Percentiles rank a stretch among this genome's conserved stretches.
Conservation (phyloP, 2,113 vertebrate species). For the Lonchura striata region DNA sequence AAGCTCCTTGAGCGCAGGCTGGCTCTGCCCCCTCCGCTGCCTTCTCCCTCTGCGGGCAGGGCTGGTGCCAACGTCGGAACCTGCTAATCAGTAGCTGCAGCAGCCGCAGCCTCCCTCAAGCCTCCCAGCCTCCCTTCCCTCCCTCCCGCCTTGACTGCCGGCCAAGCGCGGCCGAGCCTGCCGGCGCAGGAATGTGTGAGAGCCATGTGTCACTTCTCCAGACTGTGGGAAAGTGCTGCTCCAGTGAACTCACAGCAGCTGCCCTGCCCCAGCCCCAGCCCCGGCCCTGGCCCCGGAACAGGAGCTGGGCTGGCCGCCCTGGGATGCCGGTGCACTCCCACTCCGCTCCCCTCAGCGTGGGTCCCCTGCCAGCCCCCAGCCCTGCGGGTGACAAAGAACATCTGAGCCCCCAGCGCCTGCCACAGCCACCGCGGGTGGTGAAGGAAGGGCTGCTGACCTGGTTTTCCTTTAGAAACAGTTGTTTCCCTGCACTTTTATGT, state of each 20-base stretch:
- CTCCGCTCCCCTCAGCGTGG: slow-evolving; percentile 62
- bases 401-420: slow-evolving; percentile 12
- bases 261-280: slow-evolving; percentile 76
- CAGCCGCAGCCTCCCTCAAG: slow-evolving; percentile 38
- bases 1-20: neutral
- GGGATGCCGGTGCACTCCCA: slow-evolving; percentile 78
- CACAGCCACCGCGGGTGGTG: neutral
- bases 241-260: slow-evolving; percentile 89
- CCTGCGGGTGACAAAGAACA: slow-evolving; percentile 46
- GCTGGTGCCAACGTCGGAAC: slow-evolving; percentile 81
- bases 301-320: slow-evolving; percentile 78
- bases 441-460: neutral
- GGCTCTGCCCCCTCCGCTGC: slow-evolving; percentile 56
- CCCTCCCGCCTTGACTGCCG: slow-evolving; percentile 71
- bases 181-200: slow-evolving; percentile 94
- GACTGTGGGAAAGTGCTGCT: slow-evolving; percentile 99
- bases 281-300: slow-evolving; percentile 29
- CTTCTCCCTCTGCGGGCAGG: slow-evolving; percentile 59
- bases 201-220: slow-evolving; percentile 97
- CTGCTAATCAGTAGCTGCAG: slow-evolving; percentile 73
- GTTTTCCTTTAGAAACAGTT: neutral
- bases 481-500: neutral
- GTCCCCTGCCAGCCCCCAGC: slow-evolving; percentile 37
- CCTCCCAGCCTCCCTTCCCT: neutral
- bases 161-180: slow-evolving; percentile 80